These are phyloP conservation scores for Saccostrea glomerata DNA, from an alignment of 1,140 invertebrate species.

Conservation along the genomic window DNA sequence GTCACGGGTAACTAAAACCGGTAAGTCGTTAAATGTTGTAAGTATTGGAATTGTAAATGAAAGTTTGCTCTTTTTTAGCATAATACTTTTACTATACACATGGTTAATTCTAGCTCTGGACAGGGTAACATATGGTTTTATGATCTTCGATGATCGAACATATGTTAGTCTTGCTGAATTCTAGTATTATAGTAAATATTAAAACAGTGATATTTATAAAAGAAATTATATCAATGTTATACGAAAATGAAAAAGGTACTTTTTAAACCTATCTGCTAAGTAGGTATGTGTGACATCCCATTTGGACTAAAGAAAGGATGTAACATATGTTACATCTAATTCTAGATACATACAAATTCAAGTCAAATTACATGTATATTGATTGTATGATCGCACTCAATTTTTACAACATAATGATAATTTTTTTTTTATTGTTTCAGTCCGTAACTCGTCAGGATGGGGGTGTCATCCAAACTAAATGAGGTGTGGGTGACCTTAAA, in stretches of 20 bases:
- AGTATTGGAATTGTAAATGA: not conserved
- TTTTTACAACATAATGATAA: not conserved
- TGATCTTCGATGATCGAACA: not conserved
- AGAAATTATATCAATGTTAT: not conserved
- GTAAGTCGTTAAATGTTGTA: not conserved
- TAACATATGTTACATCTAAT: not conserved
- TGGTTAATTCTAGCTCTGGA: not conserved
- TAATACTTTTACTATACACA: not conserved
- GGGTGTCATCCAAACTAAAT: constrained; percentile 4
- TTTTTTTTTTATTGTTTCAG: not conserved
- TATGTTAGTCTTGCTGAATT: no score
- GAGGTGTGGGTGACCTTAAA: constrained; percentile 74
- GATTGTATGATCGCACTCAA: not conserved
- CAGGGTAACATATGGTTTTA: not conserved
- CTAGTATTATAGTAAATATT: no score
- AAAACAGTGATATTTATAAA: not conserved
- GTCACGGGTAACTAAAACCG: no score
- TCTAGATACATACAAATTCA: not conserved
- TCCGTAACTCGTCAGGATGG: not conserved
- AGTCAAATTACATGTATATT: not conserved
- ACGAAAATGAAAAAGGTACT: not conserved
- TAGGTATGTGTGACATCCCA: not conserved
- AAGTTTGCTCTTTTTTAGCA: not conserved
- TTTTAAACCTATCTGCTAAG: not conserved
- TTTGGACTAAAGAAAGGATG: not conserved